Evolutionary conservation across 2,888 invertebrate species (phyloP), one percentile per base, ranked within the genome.

Genomic region (Nomada goodeniana): DNA sequence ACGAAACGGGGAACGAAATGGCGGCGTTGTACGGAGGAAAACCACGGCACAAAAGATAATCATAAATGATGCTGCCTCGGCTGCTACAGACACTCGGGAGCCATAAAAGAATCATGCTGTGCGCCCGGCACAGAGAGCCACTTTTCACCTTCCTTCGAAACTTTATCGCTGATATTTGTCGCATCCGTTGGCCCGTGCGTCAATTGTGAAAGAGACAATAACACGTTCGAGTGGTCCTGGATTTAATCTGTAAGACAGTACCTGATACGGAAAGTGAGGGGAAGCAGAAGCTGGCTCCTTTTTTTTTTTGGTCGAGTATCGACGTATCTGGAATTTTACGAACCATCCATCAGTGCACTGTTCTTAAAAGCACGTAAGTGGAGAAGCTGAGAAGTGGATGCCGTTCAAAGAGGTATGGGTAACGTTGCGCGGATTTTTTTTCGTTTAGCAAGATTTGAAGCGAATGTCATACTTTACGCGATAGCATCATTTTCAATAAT

Each of bases 41-140:
- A 29, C 26, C 67, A 67, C 63, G 29, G 61, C 65, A 69, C 76
- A 69, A 78, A 84, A 70, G 76, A 73, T 87, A 87, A 86, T 85
- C 81, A 73, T 87, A 83, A 88, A 85, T 50, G 83, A 88, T 87
- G 82, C 64, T 36, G 36, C 36, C 36, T 52, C 57, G 52, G 50
- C 68, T 72, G 72, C 72, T 53, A 67, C 53, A 64, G 60, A 52
- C 63, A 69, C 78, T 75, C 74, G 60, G 52, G 70, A 36, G 75
- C 68, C 64, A 60, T 63, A 53, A 64, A 64, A 55, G 77, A 75
- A 55, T 80, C 70, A 59, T 18, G 73, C 57, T 57, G 72, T 74
- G 78, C 55, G 61, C 50, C 26, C 75, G 76, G 63, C 77, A n/a
- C 53, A 42, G 20, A 65, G 73, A 63, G 55, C 77, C 83, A 84